Evolutionary conservation across 2,797 vertebrate genomes (phyloP), one percentile per base, ranked within the genome.

Genomic region (Micromesistius poutassou): DNA sequence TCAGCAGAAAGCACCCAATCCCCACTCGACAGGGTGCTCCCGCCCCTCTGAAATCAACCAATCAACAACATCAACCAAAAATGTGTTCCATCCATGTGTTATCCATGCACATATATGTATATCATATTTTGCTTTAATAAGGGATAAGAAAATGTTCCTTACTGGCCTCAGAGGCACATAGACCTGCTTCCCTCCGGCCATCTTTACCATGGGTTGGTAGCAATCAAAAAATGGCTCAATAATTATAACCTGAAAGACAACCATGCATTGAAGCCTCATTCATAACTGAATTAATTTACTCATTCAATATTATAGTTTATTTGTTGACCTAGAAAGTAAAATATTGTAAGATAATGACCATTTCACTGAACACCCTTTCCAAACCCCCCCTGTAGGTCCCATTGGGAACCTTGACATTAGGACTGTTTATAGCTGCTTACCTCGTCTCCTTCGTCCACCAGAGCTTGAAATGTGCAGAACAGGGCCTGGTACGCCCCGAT

Each of bases 141-240:
- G 46, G 19, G 16, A 42, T 42, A 42, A 42, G 12, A 13, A 42
- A 42, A 68, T 68, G 25, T 0, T 12, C 77, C 91, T 85, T 72
- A 93, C 91, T 0, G 87, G 96, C 86, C 92, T 96, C 76, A 99
- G 90, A 0, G 96, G 90, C 4, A 99, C 84, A 79, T 94, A 99
- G 50, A 97, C 93, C 0, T 95, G 90, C 12, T 42, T 94, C 71
- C 97, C 98, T 46, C 96, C 95, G 0, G 95, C 95, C 96, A 98
- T 98, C 86, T 88, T 91, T 13, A 96, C 95, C 97, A 99, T 99
- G 0, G 95, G 90, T 81, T 97, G 94, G 22, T 98, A 99, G 92
- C 97, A 98, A 89, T 98, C 97, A 0, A 99, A 99, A 85, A 93
- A 98, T 0, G 98, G 98, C 80, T 99, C 98, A 0, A 98, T 90